These are phyloP conservation scores for Gobius niger DNA, from an alignment of 2,113 vertebrate species.

Conservation along the genomic window DNA sequence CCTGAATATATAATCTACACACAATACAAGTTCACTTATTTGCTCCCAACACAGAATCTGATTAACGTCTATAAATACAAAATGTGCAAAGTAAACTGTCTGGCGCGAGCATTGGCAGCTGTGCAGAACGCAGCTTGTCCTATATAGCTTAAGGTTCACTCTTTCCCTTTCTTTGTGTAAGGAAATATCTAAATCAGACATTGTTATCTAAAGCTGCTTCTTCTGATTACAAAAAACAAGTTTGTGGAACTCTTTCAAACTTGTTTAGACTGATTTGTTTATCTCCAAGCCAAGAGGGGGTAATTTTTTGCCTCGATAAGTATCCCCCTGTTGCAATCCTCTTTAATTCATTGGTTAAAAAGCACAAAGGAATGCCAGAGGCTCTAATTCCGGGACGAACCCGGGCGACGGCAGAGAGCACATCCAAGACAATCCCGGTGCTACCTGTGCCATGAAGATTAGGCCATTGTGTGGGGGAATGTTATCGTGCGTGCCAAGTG, in stretches of 20 bases:
- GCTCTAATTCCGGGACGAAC: constrained; percentile 77
- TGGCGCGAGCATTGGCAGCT: constrained; percentile 59
- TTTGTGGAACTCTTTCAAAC: constrained; percentile 75
- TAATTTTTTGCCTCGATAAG: constrained; percentile 64
- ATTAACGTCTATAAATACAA: constrained; percentile 78
- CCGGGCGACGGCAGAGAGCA: constrained; percentile 71
- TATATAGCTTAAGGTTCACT: constrained; percentile 73
- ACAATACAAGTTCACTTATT: constrained; percentile 79
- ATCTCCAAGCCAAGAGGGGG: constrained; percentile 65
- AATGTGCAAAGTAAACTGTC: constrained; percentile 74
- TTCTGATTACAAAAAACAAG: constrained; percentile 70
- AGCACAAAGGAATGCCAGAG: constrained; percentile 76
- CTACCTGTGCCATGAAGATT: constrained; percentile 82
- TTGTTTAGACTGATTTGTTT: constrained; percentile 78
- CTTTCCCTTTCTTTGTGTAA: constrained; percentile 66
- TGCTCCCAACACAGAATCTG: constrained; percentile 66
- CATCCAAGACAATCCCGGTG: constrained; percentile 80
- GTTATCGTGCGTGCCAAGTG: constrained; percentile 76
- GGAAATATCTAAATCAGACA: constrained; percentile 75
- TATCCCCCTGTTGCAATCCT: constrained; percentile 74
- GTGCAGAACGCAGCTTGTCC: constrained; percentile 65
- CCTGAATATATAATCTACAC: constrained; percentile 82
- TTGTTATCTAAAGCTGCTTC: constrained; percentile 75
- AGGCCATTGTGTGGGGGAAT: constrained; percentile 74
- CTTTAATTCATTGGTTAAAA: constrained; percentile 80